Evolutionary conservation across 92 coral and sea anemone genomes (phyloP).

Genomic region (Epizoanthus ramosus): DNA sequence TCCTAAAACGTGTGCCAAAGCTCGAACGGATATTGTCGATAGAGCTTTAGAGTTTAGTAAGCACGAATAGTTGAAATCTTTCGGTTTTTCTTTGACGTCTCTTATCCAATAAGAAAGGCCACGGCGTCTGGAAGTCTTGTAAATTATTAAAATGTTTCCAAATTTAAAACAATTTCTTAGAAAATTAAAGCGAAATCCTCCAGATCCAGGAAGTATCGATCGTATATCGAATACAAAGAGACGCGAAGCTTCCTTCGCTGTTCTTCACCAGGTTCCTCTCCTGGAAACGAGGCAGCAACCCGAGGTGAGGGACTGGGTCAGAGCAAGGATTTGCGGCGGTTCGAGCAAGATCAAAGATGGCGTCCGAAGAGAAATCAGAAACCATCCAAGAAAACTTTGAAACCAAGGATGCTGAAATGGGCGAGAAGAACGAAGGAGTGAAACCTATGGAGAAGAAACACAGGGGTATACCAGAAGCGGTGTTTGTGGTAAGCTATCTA

Average conservation of each 20-base stretch:
- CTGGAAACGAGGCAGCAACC: neutral
- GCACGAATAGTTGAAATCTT: neutral
- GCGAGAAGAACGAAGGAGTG: constrained; percentile 36
- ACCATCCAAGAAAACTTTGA: constrained; percentile 26
- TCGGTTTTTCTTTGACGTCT: constrained; percentile 15
- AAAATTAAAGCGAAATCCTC: neutral
- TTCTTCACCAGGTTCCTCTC: neutral
- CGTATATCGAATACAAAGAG: too few species aligned
- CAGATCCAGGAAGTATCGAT: neutral
- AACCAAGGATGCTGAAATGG: constrained; percentile 25
- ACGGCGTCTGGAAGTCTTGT: neutral
- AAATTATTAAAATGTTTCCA: neutral
- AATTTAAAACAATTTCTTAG: neutral
- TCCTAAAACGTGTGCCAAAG: neutral
- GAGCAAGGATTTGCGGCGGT: neutral
- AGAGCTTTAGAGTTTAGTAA: neutral
- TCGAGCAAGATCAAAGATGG: constrained; percentile 66
- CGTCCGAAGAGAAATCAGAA: constrained; percentile 72
- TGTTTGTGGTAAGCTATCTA: constrained; percentile 75
- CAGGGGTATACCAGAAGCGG: constrained; percentile 97
- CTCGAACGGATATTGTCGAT: neutral
- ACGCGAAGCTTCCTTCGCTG: neutral
- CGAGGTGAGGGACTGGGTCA: neutral
- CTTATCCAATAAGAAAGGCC: neutral
- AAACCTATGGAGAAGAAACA: constrained; percentile 71